Base-by-base conservation (phyloP, 2,113 vertebrate species). In the Syngnathus scovelli region DNA sequence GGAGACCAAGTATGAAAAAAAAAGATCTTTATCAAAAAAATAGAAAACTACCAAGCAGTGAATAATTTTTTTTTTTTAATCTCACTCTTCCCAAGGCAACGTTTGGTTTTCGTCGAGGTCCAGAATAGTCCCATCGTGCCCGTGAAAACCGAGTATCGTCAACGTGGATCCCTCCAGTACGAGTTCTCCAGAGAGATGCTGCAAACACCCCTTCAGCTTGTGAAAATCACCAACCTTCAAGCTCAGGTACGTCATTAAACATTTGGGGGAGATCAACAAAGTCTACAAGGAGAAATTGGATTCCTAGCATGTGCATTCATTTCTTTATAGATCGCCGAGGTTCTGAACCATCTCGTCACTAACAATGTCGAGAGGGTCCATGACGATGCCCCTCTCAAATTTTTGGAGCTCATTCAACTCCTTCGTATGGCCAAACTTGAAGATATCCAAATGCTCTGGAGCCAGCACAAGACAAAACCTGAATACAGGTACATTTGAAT, bases 331-430 rank as follows among this genome's bases (percentile, higher is more conserved):
- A 80, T 91, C 78, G 15, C 43, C 0, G 90, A 92, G 63, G 73
- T 87, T 10, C 69, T 95, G 63, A 84, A 91, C 3, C 84, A 93
- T 66, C 81, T 94, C 77, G 85, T 90, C 39, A 27, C 61, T 68
- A 83, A 90, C 64, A 92, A 92, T 64, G 56, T 79, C 8, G 84
- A 84, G 1, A 72, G 65, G 62, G 88, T 92, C 71, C 91, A 92
- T 2, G 80, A 86, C 0, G 90, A 94, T 44, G 86, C 90, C 62
- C 90, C 92, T 1, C 59, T 89, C 43, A 93, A 90, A 66, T 92
- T 91, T 78, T 7, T 93, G 66, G 81, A 93, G 71, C 84, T 96
- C 0, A 48, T 90, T 16, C 92, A 94, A 72, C 80, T 93, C 15
- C 68, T 92, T 55, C 90, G 89, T 58, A 7, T 11, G n/a, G 58